These are phyloP conservation scores for Rhea americana DNA, from an alignment of 2,113 vertebrate genomes.

Conservation along the genomic window DNA sequence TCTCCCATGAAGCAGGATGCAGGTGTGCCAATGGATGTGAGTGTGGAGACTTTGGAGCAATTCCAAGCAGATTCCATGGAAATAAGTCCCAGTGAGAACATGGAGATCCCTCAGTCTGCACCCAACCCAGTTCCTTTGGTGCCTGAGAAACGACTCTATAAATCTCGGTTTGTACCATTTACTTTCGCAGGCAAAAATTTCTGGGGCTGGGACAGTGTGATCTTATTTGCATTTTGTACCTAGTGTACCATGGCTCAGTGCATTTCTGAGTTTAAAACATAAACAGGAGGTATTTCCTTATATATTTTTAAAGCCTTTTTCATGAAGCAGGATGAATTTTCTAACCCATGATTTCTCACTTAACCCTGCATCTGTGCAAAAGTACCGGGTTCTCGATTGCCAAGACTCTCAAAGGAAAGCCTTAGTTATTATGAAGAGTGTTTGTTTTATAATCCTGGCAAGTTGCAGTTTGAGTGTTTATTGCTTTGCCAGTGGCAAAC, in stretches of 20 bases:
- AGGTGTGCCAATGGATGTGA: conserved; percentile 60
- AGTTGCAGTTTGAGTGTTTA: neutral
- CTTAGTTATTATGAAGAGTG: too few species aligned
- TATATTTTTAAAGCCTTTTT: neutral
- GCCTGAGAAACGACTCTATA: conserved; percentile 69
- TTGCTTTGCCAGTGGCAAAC: neutral
- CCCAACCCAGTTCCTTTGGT: rapidly evolving
- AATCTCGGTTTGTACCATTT: conserved; percentile 76
- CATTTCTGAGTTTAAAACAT: neutral
- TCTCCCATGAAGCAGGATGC: conserved; percentile 3
- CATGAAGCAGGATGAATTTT: neutral
- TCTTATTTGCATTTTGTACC: neutral
- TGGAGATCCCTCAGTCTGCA: neutral
- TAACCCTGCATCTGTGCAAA: neutral
- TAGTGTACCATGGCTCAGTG: rapidly evolving
- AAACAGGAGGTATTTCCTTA: rapidly evolving
- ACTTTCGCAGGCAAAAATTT: neutral
- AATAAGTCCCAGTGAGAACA: neutral
- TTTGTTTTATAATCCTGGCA: too few species aligned
- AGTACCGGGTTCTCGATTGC: neutral
- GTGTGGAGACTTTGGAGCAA: neutral
- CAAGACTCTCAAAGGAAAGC: too few species aligned
- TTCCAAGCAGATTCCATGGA: conserved; percentile 74
- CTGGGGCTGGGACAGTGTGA: rapidly evolving
- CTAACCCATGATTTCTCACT: neutral